A percentile compares a stretch with the other conserved stretches of the same genome.
Conservation (phyloP, 92 coral and sea anemone species). For the Siderastrea radians region DNA sequence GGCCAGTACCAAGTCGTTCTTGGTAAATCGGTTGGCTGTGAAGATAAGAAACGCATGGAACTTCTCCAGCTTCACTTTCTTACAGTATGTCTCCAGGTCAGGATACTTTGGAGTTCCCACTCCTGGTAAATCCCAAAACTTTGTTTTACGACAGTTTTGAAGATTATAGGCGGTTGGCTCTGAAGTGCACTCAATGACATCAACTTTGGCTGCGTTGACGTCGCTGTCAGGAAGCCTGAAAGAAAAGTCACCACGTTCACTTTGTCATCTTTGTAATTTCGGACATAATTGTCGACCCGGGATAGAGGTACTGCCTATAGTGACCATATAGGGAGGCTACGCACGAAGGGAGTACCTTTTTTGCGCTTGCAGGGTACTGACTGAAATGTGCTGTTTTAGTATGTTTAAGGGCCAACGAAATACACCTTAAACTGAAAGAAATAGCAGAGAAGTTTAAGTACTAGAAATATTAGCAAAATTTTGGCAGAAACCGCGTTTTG, state of each 20-base stretch:
- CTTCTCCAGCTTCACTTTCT: constrained; percentile 38
- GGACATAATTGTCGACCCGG: too few relatives aligned
- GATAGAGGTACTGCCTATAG: too few relatives aligned
- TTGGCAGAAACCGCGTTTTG: too few relatives aligned
- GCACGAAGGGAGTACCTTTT: too few relatives aligned
- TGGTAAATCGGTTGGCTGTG: constrained; percentile 32
- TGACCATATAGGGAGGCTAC: too few relatives aligned
- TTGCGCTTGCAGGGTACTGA: too few relatives aligned
- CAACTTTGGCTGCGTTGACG: constrained; percentile 38
- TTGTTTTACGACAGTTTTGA: constrained; percentile 22
- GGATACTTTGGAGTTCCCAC: constrained; percentile 62
- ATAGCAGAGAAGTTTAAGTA: too few relatives aligned
- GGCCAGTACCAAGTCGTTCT: constrained; percentile 22
- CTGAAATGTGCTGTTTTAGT: too few relatives aligned
- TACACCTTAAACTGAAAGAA: too few relatives aligned
- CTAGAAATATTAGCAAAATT: too few relatives aligned
- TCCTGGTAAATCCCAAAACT: constrained; percentile 60
- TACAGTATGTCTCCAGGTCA: constrained; percentile 40
- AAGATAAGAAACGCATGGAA: constrained; percentile 50
- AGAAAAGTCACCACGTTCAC: not conserved
- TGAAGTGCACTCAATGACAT: constrained; percentile 12
- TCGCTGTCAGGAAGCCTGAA: constrained; percentile 47
- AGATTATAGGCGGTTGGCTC: constrained; percentile 34
- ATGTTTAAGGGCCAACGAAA: too few relatives aligned
- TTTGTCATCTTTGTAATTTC: too few relatives aligned